Evolutionary conservation across 2,797 vertebrate genomes (phyloP), one percentile per base, ranked within the genome.

Genomic region (Catharus ustulatus): DNA sequence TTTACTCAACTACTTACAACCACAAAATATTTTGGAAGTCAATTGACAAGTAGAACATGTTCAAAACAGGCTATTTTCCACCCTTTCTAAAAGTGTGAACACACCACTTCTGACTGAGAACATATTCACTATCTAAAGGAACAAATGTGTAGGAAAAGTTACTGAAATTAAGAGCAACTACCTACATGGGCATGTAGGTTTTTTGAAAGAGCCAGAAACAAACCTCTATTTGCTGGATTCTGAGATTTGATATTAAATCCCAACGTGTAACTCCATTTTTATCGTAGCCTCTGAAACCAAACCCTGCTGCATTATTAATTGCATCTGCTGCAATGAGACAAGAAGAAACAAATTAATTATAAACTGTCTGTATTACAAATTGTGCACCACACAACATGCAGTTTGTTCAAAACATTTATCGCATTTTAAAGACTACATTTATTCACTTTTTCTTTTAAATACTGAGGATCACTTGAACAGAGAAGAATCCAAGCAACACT

Each of bases 251-350:
- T 93, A 99, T 98, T 64, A 98, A 95, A 97, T 99, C 99, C 99
- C 99, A 99, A 82, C 93, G 97, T 17, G 98, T 98, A 30, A 95
- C 97, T 96, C 99, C 99, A 15, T 99, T 98, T 98, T 98, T 98
- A 95, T 98, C 98, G 38, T 99, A 99, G 32, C 99, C 99, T 95
- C 99, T 98, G 96, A 99, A 99, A 59, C 99, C 99, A 83, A 99
- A 99, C 63, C 99, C 99, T 8, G 99, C 99, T 5, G 99, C 99
- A 26, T 99, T 99, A 97, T 99, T 99, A 95, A 99, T 99, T 55
- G 99, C 99, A 82, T 99, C 99, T 83, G 99, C 99, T 99, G 90
- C 48, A 93, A 93, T 42, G 69, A 93, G 91, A 95, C 45, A 95
- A 69, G 63, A 48, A 43, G 13, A 58, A 84, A 73, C 13, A 74